Evolutionary conservation across 1,140 invertebrate species (phyloP).

Genomic region (Achatina immaculata): DNA sequence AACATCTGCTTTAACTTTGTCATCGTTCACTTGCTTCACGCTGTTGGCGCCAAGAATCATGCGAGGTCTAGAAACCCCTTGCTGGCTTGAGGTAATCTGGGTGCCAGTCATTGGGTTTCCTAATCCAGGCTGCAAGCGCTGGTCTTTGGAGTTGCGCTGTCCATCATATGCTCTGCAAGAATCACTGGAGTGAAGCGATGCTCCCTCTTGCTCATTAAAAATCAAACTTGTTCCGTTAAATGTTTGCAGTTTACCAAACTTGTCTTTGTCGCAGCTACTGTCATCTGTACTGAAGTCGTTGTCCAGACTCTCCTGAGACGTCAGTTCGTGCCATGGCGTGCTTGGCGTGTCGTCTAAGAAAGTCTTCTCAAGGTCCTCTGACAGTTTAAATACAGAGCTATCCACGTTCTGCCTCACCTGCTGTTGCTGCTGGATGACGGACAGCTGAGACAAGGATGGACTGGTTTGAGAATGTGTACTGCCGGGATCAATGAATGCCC

Average conservation of each 20-base stretch:
- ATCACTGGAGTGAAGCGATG: neutral
- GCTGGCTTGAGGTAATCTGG: neutral
- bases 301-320: neutral
- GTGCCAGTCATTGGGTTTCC: neutral
- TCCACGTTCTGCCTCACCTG: neutral
- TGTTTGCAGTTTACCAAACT: conserved; percentile 12
- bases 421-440: conserved; percentile 24
- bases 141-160: neutral
- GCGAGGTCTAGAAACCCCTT: neutral
- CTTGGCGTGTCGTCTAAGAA: conserved; percentile 4
- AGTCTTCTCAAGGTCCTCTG: conserved; percentile 29
- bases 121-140: neutral
- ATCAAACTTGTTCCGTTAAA: neutral
- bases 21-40: conserved; percentile 11
- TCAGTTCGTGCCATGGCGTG: conserved; percentile 28
- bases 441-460: neutral
- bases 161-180: neutral
- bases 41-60: conserved; percentile 36
- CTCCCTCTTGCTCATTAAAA: conserved; percentile 10
- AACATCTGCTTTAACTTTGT: conserved; percentile 17
- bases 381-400: conserved; percentile 16
- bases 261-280: neutral
- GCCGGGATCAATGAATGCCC: conserved; percentile 13
- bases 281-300: neutral
- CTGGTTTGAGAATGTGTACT: neutral